Evolutionary conservation across 2,888 invertebrate genomes (phyloP), one percentile per base, ranked within the genome.

Genomic region (Drosophila vallismaia): DNA sequence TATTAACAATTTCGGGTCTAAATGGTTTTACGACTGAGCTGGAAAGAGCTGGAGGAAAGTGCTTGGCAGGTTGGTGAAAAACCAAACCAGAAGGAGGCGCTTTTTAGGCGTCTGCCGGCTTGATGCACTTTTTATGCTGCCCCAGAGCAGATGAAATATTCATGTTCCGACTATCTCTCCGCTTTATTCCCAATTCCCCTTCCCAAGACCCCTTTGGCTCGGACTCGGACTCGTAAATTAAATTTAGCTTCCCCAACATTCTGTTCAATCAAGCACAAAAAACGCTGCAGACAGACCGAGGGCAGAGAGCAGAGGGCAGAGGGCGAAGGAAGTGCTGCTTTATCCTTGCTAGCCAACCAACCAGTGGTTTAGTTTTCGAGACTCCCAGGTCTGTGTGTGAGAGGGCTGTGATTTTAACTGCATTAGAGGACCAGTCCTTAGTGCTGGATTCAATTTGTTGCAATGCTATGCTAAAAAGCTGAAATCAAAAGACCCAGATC

Each of bases 381-480:
- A 10, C n/a, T 2, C 19, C 19, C 19, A 19, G 45, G 33, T 14
- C 46, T 48, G 48, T 63, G 63, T 31, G 54, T 8, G 29, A 31
- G 38, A 60, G 62, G 85, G 89, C 90, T 88, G 88, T 90, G 90
- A 90, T 91, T 91, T 81, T 90, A 91, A 90, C 89, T 88, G 88
- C 89, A 90, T 90, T 90, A 89, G 86, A 82, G 90, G 90, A 89
- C 70, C 71, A 81, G 64, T 77, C 57, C 62, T 70, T 56, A 31
- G 56, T 38, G 51, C 73, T 64, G 55, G 79, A 82, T 87, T 87
- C 75, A 87, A 90, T 90, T 90, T 90, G 90, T 88, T 86, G 87
- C 79, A 86, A 84, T 86, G 76, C 81, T 84, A 84, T 81, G 80
- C 80, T 80, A 81, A 81, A 70, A 84, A 86, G 86, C 86, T 84